Percentiles rank a stretch among this genome's conserved stretches.
These are phyloP conservation scores for Entelurus aequoreus DNA, from an alignment of 2,113 vertebrate genomes.

Conservation along the genomic window DNA sequence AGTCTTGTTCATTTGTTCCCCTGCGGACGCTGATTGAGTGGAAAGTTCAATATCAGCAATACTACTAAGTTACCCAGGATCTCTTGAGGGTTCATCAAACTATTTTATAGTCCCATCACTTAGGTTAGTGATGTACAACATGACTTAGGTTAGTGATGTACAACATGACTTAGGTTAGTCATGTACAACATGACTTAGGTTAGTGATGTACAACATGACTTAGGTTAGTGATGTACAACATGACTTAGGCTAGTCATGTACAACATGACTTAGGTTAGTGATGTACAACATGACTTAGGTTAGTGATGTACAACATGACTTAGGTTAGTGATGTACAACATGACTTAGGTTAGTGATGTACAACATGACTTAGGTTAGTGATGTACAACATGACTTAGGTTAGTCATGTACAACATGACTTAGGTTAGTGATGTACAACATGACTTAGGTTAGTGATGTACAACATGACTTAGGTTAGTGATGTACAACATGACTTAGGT, in stretches of 20 bases:
- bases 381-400: conserved; percentile 33
- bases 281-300: conserved; percentile 33
- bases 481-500: conserved; percentile 32
- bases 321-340: too few species aligned
- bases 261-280: not conserved
- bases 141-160: conserved; percentile 33
- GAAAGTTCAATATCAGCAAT: too few species aligned
- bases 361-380: not conserved
- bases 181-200: conserved; percentile 30
- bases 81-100: conserved; percentile 23
- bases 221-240: too few species aligned
- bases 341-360: conserved; percentile 33
- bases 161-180: not conserved
- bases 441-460: conserved; percentile 32
- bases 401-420: not conserved
- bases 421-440: too few species aligned
- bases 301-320: not conserved
- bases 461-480: not conserved
- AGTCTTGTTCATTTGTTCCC: too few species aligned
- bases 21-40: too few species aligned
- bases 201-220: not conserved
- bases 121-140: not conserved
- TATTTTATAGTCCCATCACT: conserved; percentile 53
- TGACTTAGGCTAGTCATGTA: conserved; percentile 29
- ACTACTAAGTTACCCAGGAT: too few species aligned